phyloP scores from a whole-genome alignment of 2,797 vertebrate genomes.

The Gila robusta region DNA sequence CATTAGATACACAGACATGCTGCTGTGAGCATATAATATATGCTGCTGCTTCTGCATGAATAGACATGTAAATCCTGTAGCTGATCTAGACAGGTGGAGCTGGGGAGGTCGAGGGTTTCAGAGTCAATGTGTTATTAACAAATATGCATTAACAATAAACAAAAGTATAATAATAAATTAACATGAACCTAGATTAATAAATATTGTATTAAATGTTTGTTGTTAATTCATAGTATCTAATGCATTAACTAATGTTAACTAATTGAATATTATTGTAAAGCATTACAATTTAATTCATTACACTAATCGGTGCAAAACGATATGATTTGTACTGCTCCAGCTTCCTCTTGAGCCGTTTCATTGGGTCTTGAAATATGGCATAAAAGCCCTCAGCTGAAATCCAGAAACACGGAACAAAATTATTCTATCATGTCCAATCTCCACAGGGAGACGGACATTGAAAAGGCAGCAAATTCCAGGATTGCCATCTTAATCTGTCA shows the following conservation, averaged over 20 bases:
- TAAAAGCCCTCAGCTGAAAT: not conserved
- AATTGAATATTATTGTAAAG: no score
- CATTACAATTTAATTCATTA: no score
- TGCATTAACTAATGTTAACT: not conserved
- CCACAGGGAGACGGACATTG: slow-evolving; percentile 14
- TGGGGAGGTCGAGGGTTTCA: no score
- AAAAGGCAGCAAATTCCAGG: slow-evolving; percentile 15
- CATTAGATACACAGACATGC: no score
- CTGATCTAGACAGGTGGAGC: no score
- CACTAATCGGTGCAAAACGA: not conserved
- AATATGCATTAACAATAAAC: not conserved
- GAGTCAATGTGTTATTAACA: not conserved
- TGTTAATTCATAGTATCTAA: not conserved
- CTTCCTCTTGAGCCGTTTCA: not conserved
- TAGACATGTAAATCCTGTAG: no score
- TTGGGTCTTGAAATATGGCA: not conserved
- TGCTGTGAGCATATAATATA: no score
- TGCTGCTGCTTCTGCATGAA: no score
- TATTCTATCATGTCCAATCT: slow-evolving; percentile 26
- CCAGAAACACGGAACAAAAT: not conserved
- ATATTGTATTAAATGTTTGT: not conserved
- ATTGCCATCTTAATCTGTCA: slow-evolving; percentile 29
- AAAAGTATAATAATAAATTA: not conserved
- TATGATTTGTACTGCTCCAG: not conserved
- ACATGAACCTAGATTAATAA: not conserved